Conservation (phyloP, 2,797 vertebrate species). For the Australoheros facetus region DNA sequence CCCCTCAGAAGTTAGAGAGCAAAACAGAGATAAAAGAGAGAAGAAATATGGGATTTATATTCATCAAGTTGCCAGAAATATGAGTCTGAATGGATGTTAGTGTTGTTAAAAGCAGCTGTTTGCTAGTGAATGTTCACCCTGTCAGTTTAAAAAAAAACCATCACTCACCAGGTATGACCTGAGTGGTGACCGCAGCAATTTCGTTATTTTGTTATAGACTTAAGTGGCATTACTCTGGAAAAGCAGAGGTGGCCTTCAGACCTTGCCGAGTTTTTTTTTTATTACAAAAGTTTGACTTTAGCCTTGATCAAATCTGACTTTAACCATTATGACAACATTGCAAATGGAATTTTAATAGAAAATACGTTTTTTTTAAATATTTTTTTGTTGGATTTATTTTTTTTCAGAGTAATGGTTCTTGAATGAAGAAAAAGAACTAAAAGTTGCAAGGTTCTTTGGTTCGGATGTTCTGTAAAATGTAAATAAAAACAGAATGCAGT, state of each 20-base stretch:
- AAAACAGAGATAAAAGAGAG: constrained; percentile 4
- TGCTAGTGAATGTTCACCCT: background rate
- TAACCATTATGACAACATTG: background rate
- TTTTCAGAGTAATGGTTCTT: background rate
- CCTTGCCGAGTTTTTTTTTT: background rate
- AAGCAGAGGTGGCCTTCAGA: constrained; percentile 2
- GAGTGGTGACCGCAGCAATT: background rate
- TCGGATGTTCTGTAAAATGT: background rate
- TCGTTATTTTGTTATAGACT: constrained; percentile 4
- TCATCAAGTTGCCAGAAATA: background rate
- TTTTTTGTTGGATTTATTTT: background rate
- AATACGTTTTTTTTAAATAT: background rate
- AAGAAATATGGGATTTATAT: constrained; percentile 7
- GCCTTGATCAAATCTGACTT: background rate
- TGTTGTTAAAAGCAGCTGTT: background rate
- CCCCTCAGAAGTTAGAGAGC: constrained; percentile 1
- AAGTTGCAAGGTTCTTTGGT: background rate
- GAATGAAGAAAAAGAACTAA: background rate
- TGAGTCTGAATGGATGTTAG: constrained; percentile 5
- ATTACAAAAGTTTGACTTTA: background rate
- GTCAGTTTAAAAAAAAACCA: background rate
- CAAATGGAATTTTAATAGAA: background rate
- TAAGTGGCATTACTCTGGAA: background rate
- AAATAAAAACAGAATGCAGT: background rate
- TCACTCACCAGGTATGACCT: background rate